Evolutionary conservation across 2,797 vertebrate species (phyloP), one percentile per base, ranked within the genome.

Genomic region (Sebastes elongatus): DNA sequence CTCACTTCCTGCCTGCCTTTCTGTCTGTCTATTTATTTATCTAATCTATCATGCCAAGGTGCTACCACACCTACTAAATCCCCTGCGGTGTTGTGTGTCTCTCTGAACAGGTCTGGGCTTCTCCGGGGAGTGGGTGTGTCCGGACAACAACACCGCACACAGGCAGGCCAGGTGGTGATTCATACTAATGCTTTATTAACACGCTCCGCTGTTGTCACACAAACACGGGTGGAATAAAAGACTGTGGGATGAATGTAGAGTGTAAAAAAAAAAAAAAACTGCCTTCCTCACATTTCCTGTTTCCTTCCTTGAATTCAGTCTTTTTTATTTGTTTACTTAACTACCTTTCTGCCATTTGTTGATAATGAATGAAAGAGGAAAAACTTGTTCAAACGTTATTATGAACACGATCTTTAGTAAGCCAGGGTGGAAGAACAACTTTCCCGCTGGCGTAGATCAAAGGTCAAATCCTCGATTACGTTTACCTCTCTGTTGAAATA

Each of bases 41-140:
- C 63, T 82, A 65, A 78, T 90, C 71, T 72, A 38, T 67, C 28
- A 77, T 46, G 80, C 86, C 74, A 76, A 76, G 59, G 68, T 5
- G 7, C 60, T 57, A 28, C 71, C 71, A 68, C 74, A 77, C 71
- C 76, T 56, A 74, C 30, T 74, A 60, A 52, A 82, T 82, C 71
- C 83, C 66, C 81, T 74, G 77, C 5, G 14, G 78, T 76, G 82
- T 86, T 74, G 56, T 35, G 69, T 83, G 78, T 82, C 83, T 92
- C 53, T 83, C 81, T 67, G 62, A 90, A 84, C 91, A 92, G 90
- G 93, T 88, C 82, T 80, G 73, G 84, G 88, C 91, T 77, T 87
- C 89, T 88, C 88, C n/a, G 0, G 73, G 64, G 81, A 87, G 70
- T 49, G 74, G 93, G 91, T 80, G 92, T 90, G 91, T 85, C 87